Base-by-base conservation (phyloP, 2,888 invertebrate species). In the Muschampia plurimacula region DNA sequence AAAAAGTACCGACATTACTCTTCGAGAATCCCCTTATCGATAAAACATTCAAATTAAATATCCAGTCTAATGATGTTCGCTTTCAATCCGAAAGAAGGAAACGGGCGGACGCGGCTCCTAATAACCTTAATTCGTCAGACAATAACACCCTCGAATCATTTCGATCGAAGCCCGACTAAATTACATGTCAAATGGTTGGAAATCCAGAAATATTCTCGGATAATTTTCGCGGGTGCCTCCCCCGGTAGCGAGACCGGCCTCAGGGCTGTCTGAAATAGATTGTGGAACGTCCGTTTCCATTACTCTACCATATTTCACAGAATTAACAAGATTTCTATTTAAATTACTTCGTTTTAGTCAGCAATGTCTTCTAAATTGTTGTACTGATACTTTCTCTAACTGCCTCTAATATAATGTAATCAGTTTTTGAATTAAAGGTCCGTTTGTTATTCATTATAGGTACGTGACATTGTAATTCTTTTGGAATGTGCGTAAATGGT, bases 131-230 rank as follows among this genome's bases (percentile, higher is more conserved):
- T 87, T 86, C 84, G 83, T 82, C 86, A 87, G 87, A 88, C 87
- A 89, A 89, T 90, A 88, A 88, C 88, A 87, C 86, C 84, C 86
- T 84, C 81, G 84, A 89, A 87, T 87, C 86, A 86, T 88, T 86
- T 81, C 72, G 80, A 77, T 77, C 79, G 80, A 81, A 83, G 83
- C 81, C 83, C 76, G 82, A 84, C 85, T 87, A 91, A 91, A 92
- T 93, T 90, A 89, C 89, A 89, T 87, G 90, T 92, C 90, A 90
- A 93, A 91, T 87, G 88, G 84, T 83, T 86, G 83, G 84, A 86
- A 89, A 90, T 91, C 87, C 90, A 88, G 88, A 90, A 92, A 91
- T 91, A 90, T 91, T 91, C 85, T 79, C 79, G 79, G 81, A 84
- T 83, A 84, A 83, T 83, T 84, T 83, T 77, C 79, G 77, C 79